phyloP scores from a whole-genome alignment of 2,888 invertebrate genomes.

The Yponomeuta plumbellus region DNA sequence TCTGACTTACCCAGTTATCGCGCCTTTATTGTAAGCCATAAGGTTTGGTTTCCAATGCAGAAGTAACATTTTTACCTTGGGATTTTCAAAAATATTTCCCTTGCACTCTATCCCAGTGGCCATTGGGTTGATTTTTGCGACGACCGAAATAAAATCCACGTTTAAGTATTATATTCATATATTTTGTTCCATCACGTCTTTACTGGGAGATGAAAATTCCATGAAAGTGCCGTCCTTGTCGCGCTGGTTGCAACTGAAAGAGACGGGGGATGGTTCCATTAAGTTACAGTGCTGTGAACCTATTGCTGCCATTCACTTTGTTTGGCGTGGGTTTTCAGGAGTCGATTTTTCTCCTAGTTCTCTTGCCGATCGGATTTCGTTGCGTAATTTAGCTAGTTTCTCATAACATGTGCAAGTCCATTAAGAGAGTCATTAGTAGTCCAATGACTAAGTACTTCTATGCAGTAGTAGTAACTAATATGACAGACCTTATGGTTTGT shows the following conservation, averaged over 20 bases:
- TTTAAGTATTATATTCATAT: constrained; percentile 72
- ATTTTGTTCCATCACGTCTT: constrained; percentile 69
- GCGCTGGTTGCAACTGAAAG: constrained; percentile 46
- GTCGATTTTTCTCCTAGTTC: constrained; percentile 46
- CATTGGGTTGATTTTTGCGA: constrained; percentile 50
- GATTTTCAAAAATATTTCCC: constrained; percentile 63
- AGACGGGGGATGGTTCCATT: constrained; percentile 55
- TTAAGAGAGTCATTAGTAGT: no score
- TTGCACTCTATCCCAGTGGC: constrained; percentile 45
- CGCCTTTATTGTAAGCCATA: constrained; percentile 20
- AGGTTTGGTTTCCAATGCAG: constrained; percentile 40
- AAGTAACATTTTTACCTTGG: constrained; percentile 54
- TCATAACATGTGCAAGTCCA: no score
- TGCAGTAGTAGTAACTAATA: no score
- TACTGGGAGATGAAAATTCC: constrained; percentile 68
- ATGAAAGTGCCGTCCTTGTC: constrained; percentile 63
- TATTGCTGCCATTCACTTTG: constrained; percentile 58
- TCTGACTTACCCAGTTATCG: not conserved
- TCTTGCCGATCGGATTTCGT: no score
- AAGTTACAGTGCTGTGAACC: constrained; percentile 56
- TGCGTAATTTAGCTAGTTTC: no score
- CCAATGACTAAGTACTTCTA: no score
- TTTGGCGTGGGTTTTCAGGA: constrained; percentile 46
- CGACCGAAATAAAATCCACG: constrained; percentile 44
- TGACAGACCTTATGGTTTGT: no score